Evolutionary conservation across 2,797 vertebrate species (phyloP), one percentile per base, ranked within the genome.

Genomic region (Rallus crepitans): DNA sequence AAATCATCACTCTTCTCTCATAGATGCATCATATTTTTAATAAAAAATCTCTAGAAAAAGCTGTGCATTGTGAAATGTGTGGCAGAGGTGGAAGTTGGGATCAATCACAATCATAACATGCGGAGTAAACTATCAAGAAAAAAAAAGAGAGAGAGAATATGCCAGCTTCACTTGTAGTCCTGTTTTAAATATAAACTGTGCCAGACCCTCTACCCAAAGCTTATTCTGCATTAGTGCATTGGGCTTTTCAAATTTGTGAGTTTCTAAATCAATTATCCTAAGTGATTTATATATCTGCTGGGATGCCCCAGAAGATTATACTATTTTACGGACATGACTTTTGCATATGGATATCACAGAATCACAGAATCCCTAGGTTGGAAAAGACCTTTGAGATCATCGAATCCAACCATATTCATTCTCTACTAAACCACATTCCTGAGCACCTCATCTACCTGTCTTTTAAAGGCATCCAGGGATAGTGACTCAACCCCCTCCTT

Each of bases 231-330:
- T 42, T 63, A 59, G 6, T 55, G 60, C 6, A 70, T 87, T 92
- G 15, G 59, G 53, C 4, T 94, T 87, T 89, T 71, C 28, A 87
- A 31, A 85, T 60, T 10, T 57, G 2, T n/a, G 33, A 57, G 18
- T 56, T 84, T 90, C 64, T 77, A 4, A 4, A 71, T 80, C 35
- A 77, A 4, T 39, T 85, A 82, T 60, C 28, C 19, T 64, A 57
- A 53, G 19, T 53, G 53, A 80, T 70, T 71, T 77, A 92, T 94
- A 64, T 78, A 82, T 33, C 57, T 83, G 8, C 30, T 89, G 65
- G 37, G 60, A 87, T 60, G 30, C 12, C 27, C 42, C 50, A 81
- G 48, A 92, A 88, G 19, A 87, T 65, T 61, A 35, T 37, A 53
- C 31, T 82, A 15, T 61, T 81, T 93, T 83, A 66, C 80, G n/a